These are phyloP conservation scores for Cremastinae sp. DNA, from an alignment of 2,888 invertebrate species.

Conservation along the genomic window DNA sequence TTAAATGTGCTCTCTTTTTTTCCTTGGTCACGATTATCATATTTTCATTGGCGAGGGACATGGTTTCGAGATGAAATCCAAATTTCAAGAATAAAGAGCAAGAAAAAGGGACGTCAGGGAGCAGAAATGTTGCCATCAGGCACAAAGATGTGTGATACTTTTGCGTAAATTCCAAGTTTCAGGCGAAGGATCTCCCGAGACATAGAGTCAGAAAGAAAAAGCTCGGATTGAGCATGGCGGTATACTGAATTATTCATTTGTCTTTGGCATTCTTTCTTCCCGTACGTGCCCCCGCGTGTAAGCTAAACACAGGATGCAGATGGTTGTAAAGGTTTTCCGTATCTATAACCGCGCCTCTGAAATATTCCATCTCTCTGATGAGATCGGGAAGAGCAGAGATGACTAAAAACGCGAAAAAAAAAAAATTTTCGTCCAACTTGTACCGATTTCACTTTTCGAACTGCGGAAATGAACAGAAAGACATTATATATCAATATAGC, in stretches of 20 bases:
- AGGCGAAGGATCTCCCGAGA: slow-evolving; percentile 12
- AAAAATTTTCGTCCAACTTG: no score
- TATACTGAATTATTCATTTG: slow-evolving; percentile 58
- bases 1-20: slow-evolving; percentile 48
- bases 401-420: no score
- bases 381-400: slow-evolving; percentile 20
- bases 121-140: slow-evolving; percentile 32
- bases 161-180: slow-evolving; percentile 18
- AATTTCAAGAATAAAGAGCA: no score
- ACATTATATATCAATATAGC: no score
- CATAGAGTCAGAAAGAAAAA: slow-evolving; percentile 17
- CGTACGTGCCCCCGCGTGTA: slow-evolving; percentile 32
- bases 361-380: slow-evolving; percentile 37
- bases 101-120: slow-evolving; percentile 28
- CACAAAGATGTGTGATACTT: slow-evolving; percentile 5
- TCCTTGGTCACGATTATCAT: slow-evolving; percentile 24
- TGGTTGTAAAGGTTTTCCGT: slow-evolving; percentile 12
- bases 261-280: slow-evolving; percentile 34
- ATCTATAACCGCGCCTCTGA: not conserved
- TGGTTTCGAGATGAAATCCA: slow-evolving; percentile 33
- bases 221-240: slow-evolving; percentile 50
- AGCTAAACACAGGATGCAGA: slow-evolving; percentile 8
- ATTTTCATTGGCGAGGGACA: slow-evolving; percentile 27
- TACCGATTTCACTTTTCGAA: slow-evolving; percentile 1
- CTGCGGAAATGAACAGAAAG: no score